Percentiles rank a stretch among this genome's conserved stretches.
phyloP scores from a whole-genome alignment of 2,888 invertebrate species.

The Phyllotreta cruciferae region DNA sequence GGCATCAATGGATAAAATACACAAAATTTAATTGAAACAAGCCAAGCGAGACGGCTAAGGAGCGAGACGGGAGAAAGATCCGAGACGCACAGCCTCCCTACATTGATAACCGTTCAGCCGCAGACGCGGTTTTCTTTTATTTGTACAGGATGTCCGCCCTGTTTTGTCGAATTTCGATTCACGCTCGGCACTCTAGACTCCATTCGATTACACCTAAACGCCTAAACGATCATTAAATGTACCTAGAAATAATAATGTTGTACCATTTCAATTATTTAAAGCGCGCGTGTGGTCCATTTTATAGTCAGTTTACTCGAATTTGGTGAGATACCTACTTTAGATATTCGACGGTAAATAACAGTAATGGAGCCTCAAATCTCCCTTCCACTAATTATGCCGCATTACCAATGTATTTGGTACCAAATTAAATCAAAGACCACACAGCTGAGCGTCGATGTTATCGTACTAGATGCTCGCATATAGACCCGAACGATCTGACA shows the following conservation, averaged over 20 bases:
- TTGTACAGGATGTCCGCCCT: conserved; percentile 26
- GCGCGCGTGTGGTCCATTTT: no score
- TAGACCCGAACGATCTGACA: conserved; percentile 25
- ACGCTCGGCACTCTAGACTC: background rate
- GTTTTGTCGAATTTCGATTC: background rate
- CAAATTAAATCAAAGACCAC: conserved; percentile 27
- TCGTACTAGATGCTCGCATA: conserved; percentile 8
- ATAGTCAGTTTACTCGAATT: no score
- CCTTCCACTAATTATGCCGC: conserved; percentile 6
- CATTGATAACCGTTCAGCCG: conserved; percentile 24
- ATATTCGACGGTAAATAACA: no score
- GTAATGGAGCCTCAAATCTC: no score
- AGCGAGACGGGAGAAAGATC: conserved; percentile 16
- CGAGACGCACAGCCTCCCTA: conserved; percentile 11
- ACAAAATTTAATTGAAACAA: conserved; percentile 35
- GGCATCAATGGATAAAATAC: conserved; percentile 37
- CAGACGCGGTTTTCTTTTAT: conserved; percentile 20
- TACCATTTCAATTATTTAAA: no score
- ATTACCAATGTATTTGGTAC: conserved; percentile 3
- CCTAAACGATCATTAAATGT: no score
- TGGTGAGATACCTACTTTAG: no score
- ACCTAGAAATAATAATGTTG: no score
- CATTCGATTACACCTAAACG: background rate
- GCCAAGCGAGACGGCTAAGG: conserved; percentile 26
- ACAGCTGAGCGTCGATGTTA: conserved; percentile 29